Evolutionary conservation across 2,888 invertebrate genomes (phyloP).

Genomic region (Drosophila trichaetosa): DNA sequence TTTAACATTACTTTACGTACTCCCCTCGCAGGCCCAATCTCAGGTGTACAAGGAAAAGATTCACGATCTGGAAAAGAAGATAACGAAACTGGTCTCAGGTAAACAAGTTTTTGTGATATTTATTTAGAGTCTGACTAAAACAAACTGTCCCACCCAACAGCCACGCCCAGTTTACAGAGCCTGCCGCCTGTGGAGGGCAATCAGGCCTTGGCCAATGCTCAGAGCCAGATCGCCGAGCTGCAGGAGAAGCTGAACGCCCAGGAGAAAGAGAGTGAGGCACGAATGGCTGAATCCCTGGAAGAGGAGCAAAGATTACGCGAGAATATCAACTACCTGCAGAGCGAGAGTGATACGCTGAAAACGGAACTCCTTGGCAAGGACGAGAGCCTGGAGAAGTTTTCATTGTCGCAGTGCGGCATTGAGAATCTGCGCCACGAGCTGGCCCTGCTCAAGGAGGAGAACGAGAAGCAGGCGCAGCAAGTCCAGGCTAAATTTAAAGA

Average conservation of each 20-base stretch:
- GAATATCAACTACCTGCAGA: slow-evolving; percentile 74
- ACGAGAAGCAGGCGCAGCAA: slow-evolving; percentile 69
- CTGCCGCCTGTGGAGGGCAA: slow-evolving; percentile 40
- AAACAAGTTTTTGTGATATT: slow-evolving; percentile 12
- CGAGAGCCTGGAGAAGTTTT: slow-evolving; percentile 83
- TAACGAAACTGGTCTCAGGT: slow-evolving; percentile 75
- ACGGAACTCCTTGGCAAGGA: slow-evolving; percentile 79
- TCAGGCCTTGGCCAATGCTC: slow-evolving; percentile 48
- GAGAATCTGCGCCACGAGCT: slow-evolving; percentile 79
- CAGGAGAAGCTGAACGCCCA: slow-evolving; percentile 55
- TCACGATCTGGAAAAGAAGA: slow-evolving; percentile 80
- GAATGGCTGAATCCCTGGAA: slow-evolving; percentile 62
- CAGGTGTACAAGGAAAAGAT: slow-evolving; percentile 84
- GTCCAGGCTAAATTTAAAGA: slow-evolving; percentile 45
- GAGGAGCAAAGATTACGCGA: slow-evolving; percentile 73
- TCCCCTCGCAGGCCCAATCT: slow-evolving; percentile 80
- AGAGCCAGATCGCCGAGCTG: slow-evolving; percentile 52
- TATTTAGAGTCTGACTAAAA: neutral
- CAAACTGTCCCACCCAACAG: slow-evolving; percentile 34
- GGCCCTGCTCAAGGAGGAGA: slow-evolving; percentile 72
- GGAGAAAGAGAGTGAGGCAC: slow-evolving; percentile 50
- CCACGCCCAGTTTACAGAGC: slow-evolving; percentile 69
- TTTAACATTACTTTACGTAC: slow-evolving; percentile 1
- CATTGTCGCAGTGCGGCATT: slow-evolving; percentile 76
- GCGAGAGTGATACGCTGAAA: slow-evolving; percentile 77